Evolutionary conservation across 2,113 vertebrate species (phyloP), one percentile per base, ranked within the genome.

Genomic region (Phyllostomus hastatus): DNA sequence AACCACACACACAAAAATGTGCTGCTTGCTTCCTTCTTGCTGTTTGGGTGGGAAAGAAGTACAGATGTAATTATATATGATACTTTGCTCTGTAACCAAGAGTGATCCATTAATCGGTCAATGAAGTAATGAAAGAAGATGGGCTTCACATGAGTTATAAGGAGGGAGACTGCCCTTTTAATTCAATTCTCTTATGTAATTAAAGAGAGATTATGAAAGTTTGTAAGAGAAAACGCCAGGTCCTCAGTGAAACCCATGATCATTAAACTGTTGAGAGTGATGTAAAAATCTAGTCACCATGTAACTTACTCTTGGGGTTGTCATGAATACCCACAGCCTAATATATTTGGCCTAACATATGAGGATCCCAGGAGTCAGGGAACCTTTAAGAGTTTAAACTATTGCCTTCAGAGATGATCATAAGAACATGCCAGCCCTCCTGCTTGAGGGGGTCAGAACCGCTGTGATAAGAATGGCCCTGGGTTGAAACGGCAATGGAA

Each of bases 121-220:
- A 59, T 33, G 50, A 87, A 90, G 22, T 22, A 52, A 61, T 20
- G 43, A 50, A 72, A 88, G 46, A 52, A 94, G 7, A 41, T 19
- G 69, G 38, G 24, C 24, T 88, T 66, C 72, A 72, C 14, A 88
- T 73, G 91, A 95, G 84, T 33, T 86, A 22, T 4, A 82, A 73
- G 67, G 43, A 76, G 73, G 35, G 12, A 72, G 22, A n/a, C 14
- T 15, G 26, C 22, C 76, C 14, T 46, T 76, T 87, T 64, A 79
- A 75, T 95, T 96, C 54, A 72, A 73, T 86, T 94, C 20, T 57
- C 22, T 93, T 48, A 79, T 41, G 15, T 90, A 95, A 86, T 81
- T 78, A 83, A 91, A 78, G 24, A 10, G 14, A 64, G 87, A 82
- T 67, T 57, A 66, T 61, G 72, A 76, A 73, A 61, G 50, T 87